Conservation (phyloP, 2,113 vertebrate species). For the Haemorhous mexicanus region DNA sequence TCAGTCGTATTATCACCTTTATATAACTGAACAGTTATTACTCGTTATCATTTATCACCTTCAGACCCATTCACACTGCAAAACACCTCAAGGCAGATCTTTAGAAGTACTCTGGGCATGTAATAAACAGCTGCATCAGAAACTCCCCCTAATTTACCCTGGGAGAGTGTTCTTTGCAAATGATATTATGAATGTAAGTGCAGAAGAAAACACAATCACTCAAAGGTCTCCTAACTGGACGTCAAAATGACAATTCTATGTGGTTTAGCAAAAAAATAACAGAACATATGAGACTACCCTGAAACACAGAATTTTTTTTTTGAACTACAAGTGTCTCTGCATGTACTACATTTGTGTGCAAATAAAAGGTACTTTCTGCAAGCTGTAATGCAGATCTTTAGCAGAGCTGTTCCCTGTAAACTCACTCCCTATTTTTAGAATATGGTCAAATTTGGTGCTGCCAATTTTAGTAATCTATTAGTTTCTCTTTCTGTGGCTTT, state of each 20-base stretch:
- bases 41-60: neutral
- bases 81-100: neutral
- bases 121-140: neutral
- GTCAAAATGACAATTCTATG: neutral
- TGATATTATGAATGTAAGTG: accelerated
- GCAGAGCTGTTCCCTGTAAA: neutral
- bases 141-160: neutral
- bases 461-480: neutral
- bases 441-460: neutral
- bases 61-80: neutral
- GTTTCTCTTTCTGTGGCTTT: neutral
- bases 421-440: neutral
- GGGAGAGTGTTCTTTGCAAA: neutral
- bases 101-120: neutral
- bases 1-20: accelerated
- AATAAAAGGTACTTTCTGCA: neutral
- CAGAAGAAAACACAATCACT: neutral
- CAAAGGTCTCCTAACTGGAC: neutral
- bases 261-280: neutral
- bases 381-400: neutral
- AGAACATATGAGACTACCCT: neutral
- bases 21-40: neutral
- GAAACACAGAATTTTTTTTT: neutral
- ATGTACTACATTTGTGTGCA: neutral
- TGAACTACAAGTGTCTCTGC: neutral